Base-by-base conservation (phyloP, 2,888 invertebrate genomes). In the Linnaemya tessellans region DNA sequence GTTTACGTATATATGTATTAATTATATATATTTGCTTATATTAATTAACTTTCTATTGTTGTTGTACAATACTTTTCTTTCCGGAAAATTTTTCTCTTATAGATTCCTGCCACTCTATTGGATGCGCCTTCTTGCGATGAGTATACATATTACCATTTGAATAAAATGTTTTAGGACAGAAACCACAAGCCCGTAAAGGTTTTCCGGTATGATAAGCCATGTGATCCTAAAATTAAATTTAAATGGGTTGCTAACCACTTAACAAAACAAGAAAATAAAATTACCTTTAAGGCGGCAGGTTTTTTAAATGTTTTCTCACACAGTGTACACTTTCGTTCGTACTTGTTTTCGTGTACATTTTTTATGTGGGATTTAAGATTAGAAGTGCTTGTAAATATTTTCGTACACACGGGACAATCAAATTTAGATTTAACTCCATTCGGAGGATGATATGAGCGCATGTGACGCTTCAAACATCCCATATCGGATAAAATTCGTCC, bases 121-220 rank as follows among this genome's bases (percentile, higher is more conserved):
- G 90, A 88, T 92, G 92, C 70, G 89, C 89, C 78, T 90, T 91
- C 80, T 92, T 92, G 22, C 91, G 89, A 87, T 92, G 92, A 1
- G 91, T 90, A 87, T 92, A 91, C 91, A 92, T 91, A 84, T 92
- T 92, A 10, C 90, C 91, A 87, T 90, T 91, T 1, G 92, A 91
- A 87, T 92, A 92, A 77, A 92, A 92, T 7, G 91, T 92, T 86
- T 91, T 90, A 0, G 91, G 88, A 84, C 92, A 92, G 86, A 91
- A 91, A 0, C 90, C 90, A 43, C 92, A 92, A 38, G 90, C 90
- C 73, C 91, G 92, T 3, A 92, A 87, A 0, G 90, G 90, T 49
- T 92, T 91, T 8, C 92, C 91, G 2, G 92, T 92, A 65, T 92
- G 92, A 51, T 90, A 90, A 5, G 92, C 90, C 90, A 92, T 92